Evolutionary conservation across 2,888 invertebrate species (phyloP).

Genomic region (Myathropa florea): DNA sequence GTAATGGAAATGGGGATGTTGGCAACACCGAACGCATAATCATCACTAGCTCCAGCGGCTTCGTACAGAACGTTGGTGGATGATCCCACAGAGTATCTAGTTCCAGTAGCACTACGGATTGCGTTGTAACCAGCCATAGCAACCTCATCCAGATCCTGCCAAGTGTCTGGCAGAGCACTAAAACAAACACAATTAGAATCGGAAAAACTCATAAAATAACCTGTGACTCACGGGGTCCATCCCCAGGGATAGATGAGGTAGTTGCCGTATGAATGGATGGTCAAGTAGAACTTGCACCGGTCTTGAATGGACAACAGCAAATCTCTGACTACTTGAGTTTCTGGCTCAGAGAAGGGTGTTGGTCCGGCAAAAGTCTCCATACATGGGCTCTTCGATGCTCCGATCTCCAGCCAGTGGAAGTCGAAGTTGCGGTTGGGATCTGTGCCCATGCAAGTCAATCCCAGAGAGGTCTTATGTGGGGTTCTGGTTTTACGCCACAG

Average conservation of each 20-base stretch:
- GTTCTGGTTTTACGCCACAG: conserved; percentile 88
- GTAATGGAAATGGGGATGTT: conserved; percentile 84
- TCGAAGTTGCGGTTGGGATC: conserved; percentile 90
- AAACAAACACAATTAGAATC: background rate
- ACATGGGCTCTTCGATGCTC: conserved; percentile 81
- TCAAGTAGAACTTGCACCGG: conserved; percentile 84
- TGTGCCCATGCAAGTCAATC: conserved; percentile 84
- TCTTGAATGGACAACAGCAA: conserved; percentile 82
- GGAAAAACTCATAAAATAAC: background rate
- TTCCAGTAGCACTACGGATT: conserved; percentile 77
- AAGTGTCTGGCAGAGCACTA: conserved; percentile 80
- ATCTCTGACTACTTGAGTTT: conserved; percentile 83
- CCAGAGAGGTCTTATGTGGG: conserved; percentile 72
- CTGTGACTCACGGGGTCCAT: conserved; percentile 80
- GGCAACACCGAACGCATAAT: conserved; percentile 83
- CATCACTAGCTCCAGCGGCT: conserved; percentile 85
- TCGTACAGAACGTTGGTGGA: conserved; percentile 81
- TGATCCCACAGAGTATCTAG: conserved; percentile 79
- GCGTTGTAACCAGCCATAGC: conserved; percentile 78
- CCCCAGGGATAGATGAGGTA: conserved; percentile 87
- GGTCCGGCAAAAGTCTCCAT: conserved; percentile 84
- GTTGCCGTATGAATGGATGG: conserved; percentile 88
- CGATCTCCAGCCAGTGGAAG: conserved; percentile 85
- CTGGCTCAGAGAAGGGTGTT: conserved; percentile 85
- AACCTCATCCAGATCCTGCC: conserved; percentile 79